phyloP scores from a whole-genome alignment of 2,888 invertebrate genomes.

The Conus canariensis region DNA sequence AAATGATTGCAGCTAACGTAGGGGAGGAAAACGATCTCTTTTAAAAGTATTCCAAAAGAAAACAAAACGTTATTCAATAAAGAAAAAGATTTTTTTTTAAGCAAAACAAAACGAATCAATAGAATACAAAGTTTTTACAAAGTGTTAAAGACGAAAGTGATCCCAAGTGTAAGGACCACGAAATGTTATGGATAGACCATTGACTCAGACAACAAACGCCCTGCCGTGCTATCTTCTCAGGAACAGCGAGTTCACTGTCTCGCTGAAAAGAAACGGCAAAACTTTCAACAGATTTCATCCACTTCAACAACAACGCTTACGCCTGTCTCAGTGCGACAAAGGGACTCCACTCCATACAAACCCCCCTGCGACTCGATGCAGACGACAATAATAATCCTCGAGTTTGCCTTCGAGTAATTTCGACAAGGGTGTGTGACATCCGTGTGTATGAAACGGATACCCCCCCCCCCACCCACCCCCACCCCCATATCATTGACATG shows the following conservation, averaged over 20 bases:
- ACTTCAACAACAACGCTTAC: not conserved
- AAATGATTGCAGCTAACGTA: too few relatives aligned
- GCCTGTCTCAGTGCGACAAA: not conserved
- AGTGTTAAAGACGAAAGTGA: too few relatives aligned
- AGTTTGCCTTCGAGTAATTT: not conserved
- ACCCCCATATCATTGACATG: not conserved
- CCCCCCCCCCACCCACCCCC: not conserved
- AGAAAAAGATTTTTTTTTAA: too few relatives aligned
- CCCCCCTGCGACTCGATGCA: not conserved
- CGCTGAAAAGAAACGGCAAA: not conserved
- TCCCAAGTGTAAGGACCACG: too few relatives aligned
- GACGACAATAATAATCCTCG: not conserved
- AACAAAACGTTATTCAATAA: too few relatives aligned
- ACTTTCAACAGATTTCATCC: not conserved
- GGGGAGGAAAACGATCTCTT: too few relatives aligned
- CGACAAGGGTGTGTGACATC: not conserved
- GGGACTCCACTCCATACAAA: not conserved
- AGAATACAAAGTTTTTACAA: too few relatives aligned
- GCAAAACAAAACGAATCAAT: too few relatives aligned
- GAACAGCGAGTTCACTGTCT: not conserved
- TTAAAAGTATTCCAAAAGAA: too few relatives aligned
- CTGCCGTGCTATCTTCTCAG: too few relatives aligned
- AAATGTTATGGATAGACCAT: too few relatives aligned
- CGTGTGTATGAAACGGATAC: slow-evolving; percentile 1
- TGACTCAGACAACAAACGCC: too few relatives aligned